Base-by-base conservation (phyloP, 2,888 invertebrate genomes). In the Thecophora atra region DNA sequence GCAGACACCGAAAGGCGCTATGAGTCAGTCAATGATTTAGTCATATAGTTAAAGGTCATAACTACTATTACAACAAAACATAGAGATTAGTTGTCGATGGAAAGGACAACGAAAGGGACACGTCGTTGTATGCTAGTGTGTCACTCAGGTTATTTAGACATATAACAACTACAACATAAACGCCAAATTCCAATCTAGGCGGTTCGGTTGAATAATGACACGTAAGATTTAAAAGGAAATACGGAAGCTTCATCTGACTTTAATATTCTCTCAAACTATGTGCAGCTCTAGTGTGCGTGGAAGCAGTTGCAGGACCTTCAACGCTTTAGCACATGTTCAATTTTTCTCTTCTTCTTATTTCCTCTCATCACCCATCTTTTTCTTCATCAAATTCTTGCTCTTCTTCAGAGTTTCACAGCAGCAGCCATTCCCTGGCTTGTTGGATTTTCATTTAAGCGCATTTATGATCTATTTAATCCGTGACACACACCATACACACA, bases 391-490 rank as follows among this genome's bases (percentile, higher is more conserved):
- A n/a, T n/a, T 44, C 24, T 24, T 47, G 21, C 17, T 64, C 26
- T 47, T n/a, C 47, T 24, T 26, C 19, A 64, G 24, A 24, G 64
- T 63, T 47, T 7, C 28, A 15, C n/a, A 66, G 66, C 58, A 8
- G 21, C 37, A 42, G 68, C 24, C 26, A 26, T 65, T 52, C 47
- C 8, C 47, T 47, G 1, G 17, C 15, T 65, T 51, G 47, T 65
- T 26, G 24, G 65, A 65, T 68, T 67, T 68, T 56, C 30, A 58
- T 68, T 68, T 58, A 15, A 24, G 56, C 28, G n/a, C 58, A 56
- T 68, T 68, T 56, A 58, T 68, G 56, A 68, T 68, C 68, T 68
- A 68, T 56, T 68, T 68, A 68, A 68, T 56, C 26, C 58, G 26
- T 37, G 11, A 37, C 37, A 37, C 37, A n/a, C n/a, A n/a, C n/a